Conservation (phyloP, 2,797 vertebrate genomes). For the Pangasius larnaudii region DNA sequence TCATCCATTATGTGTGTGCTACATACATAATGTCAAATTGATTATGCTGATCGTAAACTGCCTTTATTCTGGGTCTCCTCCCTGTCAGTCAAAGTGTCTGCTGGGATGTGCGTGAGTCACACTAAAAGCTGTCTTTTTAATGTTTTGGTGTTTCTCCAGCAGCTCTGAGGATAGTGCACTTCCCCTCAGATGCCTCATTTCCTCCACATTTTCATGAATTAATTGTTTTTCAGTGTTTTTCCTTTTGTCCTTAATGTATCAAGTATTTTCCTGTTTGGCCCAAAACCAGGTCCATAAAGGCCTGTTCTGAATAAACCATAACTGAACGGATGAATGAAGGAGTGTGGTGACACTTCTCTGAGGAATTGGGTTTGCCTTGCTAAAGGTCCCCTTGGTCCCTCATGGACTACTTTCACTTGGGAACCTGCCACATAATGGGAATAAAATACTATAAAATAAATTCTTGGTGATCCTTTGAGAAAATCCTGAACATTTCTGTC, state of each 20-base stretch:
- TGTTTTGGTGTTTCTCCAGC: conserved; percentile 71
- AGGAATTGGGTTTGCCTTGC: conserved; percentile 70
- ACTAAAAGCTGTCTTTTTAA: conserved; percentile 78
- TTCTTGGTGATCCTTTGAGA: conserved; percentile 63
- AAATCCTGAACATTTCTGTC: conserved; percentile 64
- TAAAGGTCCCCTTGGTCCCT: conserved; percentile 65
- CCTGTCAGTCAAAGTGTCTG: conserved; percentile 74
- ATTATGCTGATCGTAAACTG: conserved; percentile 82
- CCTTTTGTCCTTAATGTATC: conserved; percentile 66
- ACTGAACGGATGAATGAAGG: conserved; percentile 60
- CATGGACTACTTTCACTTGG: conserved; percentile 69
- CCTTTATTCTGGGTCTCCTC: conserved; percentile 74
- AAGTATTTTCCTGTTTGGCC: conserved; percentile 63
- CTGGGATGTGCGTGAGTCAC: conserved; percentile 68
- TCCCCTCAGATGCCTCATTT: conserved; percentile 68
- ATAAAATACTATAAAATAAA: conserved; percentile 61
- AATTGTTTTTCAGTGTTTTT: conserved; percentile 84
- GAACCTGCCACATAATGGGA: conserved; percentile 62
- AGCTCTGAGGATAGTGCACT: conserved; percentile 56
- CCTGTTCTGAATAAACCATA: conserved; percentile 78
- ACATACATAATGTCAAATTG: conserved; percentile 78
- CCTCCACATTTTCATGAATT: conserved; percentile 70
- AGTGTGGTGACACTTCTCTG: conserved; percentile 65
- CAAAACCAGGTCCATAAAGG: conserved; percentile 70
- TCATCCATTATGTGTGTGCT: conserved; percentile 69